Evolutionary conservation across 2,888 invertebrate species (phyloP), one percentile per base, ranked within the genome.

Genomic region (Aphodius granarius): DNA sequence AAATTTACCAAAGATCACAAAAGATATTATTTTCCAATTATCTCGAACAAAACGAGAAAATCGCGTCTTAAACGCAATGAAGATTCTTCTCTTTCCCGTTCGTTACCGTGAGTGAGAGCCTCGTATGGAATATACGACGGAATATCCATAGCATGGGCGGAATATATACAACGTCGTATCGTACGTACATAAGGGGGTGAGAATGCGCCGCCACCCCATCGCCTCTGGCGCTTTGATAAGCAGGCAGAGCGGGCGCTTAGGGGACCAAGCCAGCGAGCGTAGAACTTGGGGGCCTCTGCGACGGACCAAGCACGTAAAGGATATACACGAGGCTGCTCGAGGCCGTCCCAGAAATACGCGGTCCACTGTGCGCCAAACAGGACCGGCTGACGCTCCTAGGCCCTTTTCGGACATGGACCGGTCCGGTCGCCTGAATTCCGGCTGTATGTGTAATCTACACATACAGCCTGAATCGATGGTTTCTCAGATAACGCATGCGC

Each of bases 201-300:
- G 81, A 83, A 82, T 83, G 81, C 82, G 82, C 80, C 83, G 79
- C 82, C 43, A 43, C 43, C 83, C 82, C 83, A 81, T 83, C 83
- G 83, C 84, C 83, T 83, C 83, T 82, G 83, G 85, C 82, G 85
- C 84, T 82, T 85, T 85, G 86, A 85, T 86, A 86, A 86, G 86
- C 43, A 43, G 43, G 43, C 43, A 43, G 43, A 43, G 43, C 43
- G 43, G 43, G 43, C 43, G 43, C 43, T 43, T 43, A 43, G 43
- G 43, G 43, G 43, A 43, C 43, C 43, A 13, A 43, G 43, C 43
- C 43, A 43, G 43, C 43, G 13, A 43, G 43, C 43, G 43, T 43
- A 43, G 43, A 43, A 43, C 43, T 43, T 13, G 43, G 43, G 43
- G 5, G 18, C 21, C 21, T 66, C 19, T 18, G 18, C 66, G 15